phyloP scores from a whole-genome alignment of 2,797 vertebrate genomes.

The Galago senegalensis region DNA sequence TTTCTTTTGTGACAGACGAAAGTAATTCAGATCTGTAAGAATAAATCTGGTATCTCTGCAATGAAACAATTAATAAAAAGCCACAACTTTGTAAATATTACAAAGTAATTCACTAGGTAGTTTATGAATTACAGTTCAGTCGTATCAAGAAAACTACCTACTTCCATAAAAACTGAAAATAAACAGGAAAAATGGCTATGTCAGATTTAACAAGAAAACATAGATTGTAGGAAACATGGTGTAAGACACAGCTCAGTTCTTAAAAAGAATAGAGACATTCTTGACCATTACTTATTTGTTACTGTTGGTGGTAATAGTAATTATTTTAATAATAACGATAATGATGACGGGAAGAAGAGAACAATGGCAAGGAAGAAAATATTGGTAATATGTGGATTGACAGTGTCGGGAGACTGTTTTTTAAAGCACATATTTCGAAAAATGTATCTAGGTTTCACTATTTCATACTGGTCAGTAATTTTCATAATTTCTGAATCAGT shows the following conservation, averaged over 20 bases:
- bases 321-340: not conserved
- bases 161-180: slow-evolving; percentile 83
- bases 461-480: slow-evolving; percentile 90
- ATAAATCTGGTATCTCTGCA: slow-evolving; percentile 82
- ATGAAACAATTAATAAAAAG: slow-evolving; percentile 80
- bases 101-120: slow-evolving; percentile 76
- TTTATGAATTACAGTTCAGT: slow-evolving; percentile 89
- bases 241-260: slow-evolving; percentile 70
- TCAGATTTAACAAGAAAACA: slow-evolving; percentile 70
- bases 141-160: slow-evolving; percentile 87
- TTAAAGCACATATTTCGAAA: slow-evolving; percentile 49
- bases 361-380: not conserved
- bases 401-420: not conserved
- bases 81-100: slow-evolving; percentile 78
- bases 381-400: not conserved
- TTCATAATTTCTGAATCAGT: slow-evolving; percentile 88
- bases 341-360: not conserved
- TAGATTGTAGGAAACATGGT: slow-evolving; percentile 60
- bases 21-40: slow-evolving; percentile 79
- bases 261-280: slow-evolving; percentile 85
- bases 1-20: slow-evolving; percentile 72
- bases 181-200: slow-evolving; percentile 89
- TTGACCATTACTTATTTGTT: slow-evolving; percentile 57
- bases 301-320: not conserved
- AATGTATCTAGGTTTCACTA: slow-evolving; percentile 74